phyloP scores from a whole-genome alignment of 2,888 invertebrate species.

The Tipula confusa region DNA sequence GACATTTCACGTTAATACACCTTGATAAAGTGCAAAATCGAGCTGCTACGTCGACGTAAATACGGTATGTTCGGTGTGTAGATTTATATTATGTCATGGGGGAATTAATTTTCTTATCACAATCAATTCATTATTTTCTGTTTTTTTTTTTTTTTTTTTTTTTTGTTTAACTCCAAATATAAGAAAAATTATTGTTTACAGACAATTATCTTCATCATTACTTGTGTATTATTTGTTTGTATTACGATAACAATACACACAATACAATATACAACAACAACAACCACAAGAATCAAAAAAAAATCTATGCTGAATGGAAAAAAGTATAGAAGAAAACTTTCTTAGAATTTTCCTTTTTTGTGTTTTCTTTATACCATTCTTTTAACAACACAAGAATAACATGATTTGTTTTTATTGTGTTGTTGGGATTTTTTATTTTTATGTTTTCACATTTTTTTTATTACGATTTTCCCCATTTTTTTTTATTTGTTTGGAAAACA shows the following conservation, averaged over 20 bases:
- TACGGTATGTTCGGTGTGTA: neutral
- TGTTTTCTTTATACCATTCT: slow-evolving; percentile 17
- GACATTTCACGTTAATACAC: slow-evolving; percentile 7
- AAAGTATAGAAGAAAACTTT: slow-evolving; percentile 5
- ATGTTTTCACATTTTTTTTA: neutral
- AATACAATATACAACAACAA: neutral
- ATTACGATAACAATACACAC: neutral
- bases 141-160: neutral
- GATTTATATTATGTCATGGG: neutral
- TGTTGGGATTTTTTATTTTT: neutral
- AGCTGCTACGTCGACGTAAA: neutral
- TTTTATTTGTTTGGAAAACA: neutral
- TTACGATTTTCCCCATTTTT: neutral
- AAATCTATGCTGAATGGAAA: neutral
- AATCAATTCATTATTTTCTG: neutral
- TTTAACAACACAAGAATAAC: neutral
- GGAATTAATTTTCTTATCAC: neutral
- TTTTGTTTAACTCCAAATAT: neutral
- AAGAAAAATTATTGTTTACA: slow-evolving; percentile 26
- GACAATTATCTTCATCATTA: slow-evolving; percentile 29
- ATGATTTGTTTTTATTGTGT: slow-evolving; percentile 20
- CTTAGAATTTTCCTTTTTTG: neutral
- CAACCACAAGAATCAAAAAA: neutral
- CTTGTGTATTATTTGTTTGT: slow-evolving; percentile 20
- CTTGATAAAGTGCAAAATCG: neutral